phyloP scores from a whole-genome alignment of 2,113 vertebrate species.

The Opisthocomus hoazin region DNA sequence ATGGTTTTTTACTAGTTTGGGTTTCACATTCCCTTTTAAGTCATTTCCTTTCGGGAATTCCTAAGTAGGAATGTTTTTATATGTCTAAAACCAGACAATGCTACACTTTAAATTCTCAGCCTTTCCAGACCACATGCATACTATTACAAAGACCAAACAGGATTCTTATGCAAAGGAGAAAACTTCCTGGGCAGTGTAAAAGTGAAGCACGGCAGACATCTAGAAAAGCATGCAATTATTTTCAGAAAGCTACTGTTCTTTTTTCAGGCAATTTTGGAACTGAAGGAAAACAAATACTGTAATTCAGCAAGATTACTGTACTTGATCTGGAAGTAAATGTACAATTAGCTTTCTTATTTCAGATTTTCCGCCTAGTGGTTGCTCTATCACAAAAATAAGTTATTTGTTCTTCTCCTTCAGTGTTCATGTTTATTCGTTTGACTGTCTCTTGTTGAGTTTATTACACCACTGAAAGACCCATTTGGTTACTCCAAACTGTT shows the following conservation, averaged over 20 bases:
- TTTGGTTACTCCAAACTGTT: not conserved
- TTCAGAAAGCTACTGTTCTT: not conserved
- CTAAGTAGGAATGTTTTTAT: not conserved
- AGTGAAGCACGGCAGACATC: not conserved
- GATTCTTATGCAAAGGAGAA: not conserved
- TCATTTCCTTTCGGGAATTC: too few species aligned
- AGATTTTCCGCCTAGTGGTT: not conserved
- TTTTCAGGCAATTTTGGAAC: not conserved
- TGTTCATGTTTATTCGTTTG: not conserved
- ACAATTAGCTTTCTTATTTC: not conserved
- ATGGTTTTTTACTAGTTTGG: not conserved
- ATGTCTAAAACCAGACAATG: not conserved
- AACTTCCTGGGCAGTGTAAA: not conserved
- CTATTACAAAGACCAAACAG: not conserved
- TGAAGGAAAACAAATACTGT: not conserved
- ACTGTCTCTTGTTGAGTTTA: not conserved
- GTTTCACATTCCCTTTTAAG: not conserved
- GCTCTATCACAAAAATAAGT: not conserved
- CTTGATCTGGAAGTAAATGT: not conserved
- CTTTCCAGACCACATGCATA: not conserved
- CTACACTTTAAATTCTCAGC: not conserved
- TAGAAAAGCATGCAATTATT: not conserved
- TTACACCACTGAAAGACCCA: not conserved
- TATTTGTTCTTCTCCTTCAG: not conserved
- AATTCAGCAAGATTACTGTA: constrained; percentile 5